These are phyloP conservation scores for Cygnus atratus DNA, from an alignment of 2,113 vertebrate genomes.

Conservation along the genomic window DNA sequence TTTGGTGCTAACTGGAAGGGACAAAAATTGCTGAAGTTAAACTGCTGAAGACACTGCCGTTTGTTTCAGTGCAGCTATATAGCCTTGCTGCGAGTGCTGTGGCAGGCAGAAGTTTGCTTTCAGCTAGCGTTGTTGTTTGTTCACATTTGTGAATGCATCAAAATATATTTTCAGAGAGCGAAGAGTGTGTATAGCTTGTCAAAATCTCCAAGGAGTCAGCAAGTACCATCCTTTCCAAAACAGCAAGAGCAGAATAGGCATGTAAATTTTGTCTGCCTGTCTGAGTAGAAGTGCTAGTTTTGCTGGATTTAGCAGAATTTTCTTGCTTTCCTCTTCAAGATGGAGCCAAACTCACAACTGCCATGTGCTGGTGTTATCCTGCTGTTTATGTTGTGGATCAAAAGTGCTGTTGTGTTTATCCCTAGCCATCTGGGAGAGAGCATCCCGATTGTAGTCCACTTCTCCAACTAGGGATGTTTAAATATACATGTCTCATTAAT, in stretches of 20 bases:
- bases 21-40: neutral
- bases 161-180: neutral
- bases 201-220: neutral
- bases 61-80: neutral
- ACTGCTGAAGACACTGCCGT: neutral
- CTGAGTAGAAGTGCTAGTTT: neutral
- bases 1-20: neutral
- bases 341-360: neutral
- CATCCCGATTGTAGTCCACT: neutral
- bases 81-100: neutral
- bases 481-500: neutral
- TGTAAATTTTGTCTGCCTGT: neutral
- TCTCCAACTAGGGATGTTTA: conserved; percentile 2
- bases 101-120: neutral
- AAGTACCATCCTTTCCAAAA: neutral
- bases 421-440: neutral
- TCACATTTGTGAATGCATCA: neutral
- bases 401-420: conserved; percentile 27
- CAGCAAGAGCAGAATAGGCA: neutral
- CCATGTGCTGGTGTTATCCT: neutral
- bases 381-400: conserved; percentile 10
- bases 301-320: conserved; percentile 14
- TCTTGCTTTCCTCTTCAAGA: neutral
- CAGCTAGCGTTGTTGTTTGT: neutral
- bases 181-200: neutral